These are phyloP conservation scores for Mermis nigrescens DNA, from an alignment of 2,888 invertebrate species.

Conservation along the genomic window DNA sequence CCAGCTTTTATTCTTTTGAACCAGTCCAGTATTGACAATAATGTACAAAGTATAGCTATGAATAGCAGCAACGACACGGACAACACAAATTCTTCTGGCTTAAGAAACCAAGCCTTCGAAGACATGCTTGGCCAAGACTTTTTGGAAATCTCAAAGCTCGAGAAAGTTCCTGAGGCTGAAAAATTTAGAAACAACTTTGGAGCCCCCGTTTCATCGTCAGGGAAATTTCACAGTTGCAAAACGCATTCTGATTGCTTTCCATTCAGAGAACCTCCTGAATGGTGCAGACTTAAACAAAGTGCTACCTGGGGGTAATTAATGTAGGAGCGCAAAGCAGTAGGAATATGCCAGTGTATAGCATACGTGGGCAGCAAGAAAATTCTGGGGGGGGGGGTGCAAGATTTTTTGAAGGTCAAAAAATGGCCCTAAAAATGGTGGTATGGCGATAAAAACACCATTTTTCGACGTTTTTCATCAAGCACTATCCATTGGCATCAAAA, in stretches of 20 bases:
- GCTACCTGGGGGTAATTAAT: neutral
- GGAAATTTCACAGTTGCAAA: neutral
- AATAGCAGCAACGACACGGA: no score
- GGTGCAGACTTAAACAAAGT: neutral
- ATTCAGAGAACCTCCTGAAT: neutral
- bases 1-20: neutral
- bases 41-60: no score
- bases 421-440: no score
- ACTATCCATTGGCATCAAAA: no score
- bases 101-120: neutral
- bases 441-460: no score
- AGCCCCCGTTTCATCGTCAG: neutral
- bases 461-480: no score
- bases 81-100: no score
- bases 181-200: neutral
- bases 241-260: neutral
- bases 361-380: no score
- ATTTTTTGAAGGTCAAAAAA: no score
- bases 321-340: neutral
- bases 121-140: neutral
- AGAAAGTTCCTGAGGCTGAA: neutral
- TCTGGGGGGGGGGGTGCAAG: no score
- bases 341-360: neutral
- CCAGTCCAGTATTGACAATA: no score
- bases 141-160: neutral